Percentiles rank a stretch among this genome's conserved stretches.
Conservation (phyloP, 2,113 vertebrate genomes). For the Scytalopus superciliaris region DNA sequence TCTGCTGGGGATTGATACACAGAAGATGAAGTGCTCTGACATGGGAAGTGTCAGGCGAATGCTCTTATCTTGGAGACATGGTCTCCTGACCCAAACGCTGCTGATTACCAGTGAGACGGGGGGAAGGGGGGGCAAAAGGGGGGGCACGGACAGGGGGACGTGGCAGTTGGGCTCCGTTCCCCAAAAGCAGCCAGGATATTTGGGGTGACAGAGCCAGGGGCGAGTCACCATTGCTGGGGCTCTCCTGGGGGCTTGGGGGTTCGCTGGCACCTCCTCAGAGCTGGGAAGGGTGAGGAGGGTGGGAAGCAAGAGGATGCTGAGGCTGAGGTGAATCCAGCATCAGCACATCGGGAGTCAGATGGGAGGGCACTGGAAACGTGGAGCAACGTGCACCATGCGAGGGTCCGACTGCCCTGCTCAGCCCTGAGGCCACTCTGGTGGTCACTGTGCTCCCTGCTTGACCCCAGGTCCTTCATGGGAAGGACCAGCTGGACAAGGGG, state of each 20-base stretch:
- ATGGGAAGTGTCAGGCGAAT: constrained; percentile 94
- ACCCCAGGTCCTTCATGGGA: accelerated
- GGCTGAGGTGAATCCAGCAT: neutral
- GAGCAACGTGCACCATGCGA: accelerated
- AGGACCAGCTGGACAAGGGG: neutral
- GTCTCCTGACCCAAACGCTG: constrained; percentile 83
- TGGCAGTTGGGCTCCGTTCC: neutral
- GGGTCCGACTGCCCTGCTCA: accelerated
- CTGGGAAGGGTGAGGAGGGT: neutral
- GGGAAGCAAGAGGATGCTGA: neutral
- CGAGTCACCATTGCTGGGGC: neutral
- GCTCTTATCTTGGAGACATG: constrained; percentile 86
- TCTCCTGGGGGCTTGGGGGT: neutral
- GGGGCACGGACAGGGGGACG: neutral
- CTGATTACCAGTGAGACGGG: constrained; percentile 72
- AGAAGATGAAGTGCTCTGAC: constrained; percentile 97
- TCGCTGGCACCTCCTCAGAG: neutral
- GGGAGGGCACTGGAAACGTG: accelerated
- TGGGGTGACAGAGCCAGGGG: neutral
- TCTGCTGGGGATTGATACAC: constrained; percentile 95
- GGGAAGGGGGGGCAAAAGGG: neutral
- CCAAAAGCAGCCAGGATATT: neutral
- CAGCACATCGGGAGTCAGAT: neutral
- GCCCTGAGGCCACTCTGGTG: neutral
- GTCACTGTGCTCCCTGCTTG: neutral